Evolutionary conservation across 1,140 invertebrate genomes (phyloP).

Genomic region (Gryon sp.): DNA sequence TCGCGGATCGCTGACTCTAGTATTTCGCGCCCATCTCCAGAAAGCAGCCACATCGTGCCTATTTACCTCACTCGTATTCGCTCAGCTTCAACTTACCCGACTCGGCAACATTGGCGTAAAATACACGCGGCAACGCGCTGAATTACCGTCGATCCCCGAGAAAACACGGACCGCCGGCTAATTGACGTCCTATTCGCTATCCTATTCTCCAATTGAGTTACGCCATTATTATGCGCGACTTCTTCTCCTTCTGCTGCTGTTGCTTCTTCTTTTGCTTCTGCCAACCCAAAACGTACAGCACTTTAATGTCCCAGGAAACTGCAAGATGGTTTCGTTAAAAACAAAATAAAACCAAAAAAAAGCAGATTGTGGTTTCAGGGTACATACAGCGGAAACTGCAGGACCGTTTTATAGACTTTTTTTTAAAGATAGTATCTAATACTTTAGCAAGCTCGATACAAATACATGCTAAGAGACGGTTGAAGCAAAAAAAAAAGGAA

Average conservation of each 20-base stretch:
- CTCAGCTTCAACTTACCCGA: too few relatives aligned
- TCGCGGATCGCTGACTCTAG: slow-evolving; percentile 55
- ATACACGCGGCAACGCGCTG: neutral
- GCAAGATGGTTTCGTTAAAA: too few relatives aligned
- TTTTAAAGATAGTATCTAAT: slow-evolving; percentile 30
- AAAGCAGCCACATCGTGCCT: slow-evolving; percentile 34
- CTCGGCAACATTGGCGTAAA: slow-evolving; percentile 4
- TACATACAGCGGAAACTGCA: slow-evolving; percentile 9
- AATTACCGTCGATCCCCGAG: neutral
- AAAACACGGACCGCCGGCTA: slow-evolving; percentile 5
- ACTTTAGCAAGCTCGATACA: neutral
- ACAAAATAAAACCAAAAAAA: too few relatives aligned
- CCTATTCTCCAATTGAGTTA: neutral
- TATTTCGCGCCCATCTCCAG: slow-evolving; percentile 50
- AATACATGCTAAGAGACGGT: too few relatives aligned
- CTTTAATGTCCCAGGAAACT: too few relatives aligned
- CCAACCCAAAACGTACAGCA: too few relatives aligned
- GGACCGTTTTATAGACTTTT: slow-evolving; percentile 22
- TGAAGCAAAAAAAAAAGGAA: too few relatives aligned
- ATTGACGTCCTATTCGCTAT: slow-evolving; percentile 15
- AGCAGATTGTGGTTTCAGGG: slow-evolving; percentile 6
- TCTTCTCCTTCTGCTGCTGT: too few relatives aligned
- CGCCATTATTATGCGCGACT: neutral
- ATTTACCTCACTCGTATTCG: slow-evolving; percentile 36
- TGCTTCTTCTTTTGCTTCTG: too few relatives aligned